Evolutionary conservation across 2,888 invertebrate genomes (phyloP).

Genomic region (Apotomis capreana): DNA sequence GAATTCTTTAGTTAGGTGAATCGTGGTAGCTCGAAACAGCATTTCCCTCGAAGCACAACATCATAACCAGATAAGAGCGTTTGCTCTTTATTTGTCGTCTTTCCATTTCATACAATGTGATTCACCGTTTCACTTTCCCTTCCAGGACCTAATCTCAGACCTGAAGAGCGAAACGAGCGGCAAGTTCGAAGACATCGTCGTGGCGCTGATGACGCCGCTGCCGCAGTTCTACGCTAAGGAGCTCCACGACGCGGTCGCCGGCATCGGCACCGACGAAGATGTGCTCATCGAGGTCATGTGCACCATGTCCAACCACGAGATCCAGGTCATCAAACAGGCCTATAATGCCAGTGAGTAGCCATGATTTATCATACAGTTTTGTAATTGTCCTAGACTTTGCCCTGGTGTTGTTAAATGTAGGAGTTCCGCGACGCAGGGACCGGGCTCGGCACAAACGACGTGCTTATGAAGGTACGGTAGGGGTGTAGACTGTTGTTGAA

Average conservation of each 20-base stretch:
- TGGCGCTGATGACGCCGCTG: conserved; percentile 93
- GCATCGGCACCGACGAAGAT: conserved; percentile 93
- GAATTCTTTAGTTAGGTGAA: no score
- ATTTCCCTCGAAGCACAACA: no score
- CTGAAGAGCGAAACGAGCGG: conserved; percentile 95
- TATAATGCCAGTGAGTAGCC: conserved; percentile 88
- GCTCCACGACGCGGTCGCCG: conserved; percentile 91
- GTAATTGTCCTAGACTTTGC: no score
- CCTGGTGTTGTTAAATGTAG: no score
- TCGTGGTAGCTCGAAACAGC: no score
- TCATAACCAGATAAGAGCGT: no score
- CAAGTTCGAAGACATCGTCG: conserved; percentile 91
- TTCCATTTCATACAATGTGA: no score
- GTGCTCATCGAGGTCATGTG: conserved; percentile 95
- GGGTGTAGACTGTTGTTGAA: no score
- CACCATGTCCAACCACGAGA: conserved; percentile 93
- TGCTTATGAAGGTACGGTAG: no score
- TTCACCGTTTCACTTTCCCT: conserved; percentile 38
- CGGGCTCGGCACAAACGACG: no score
- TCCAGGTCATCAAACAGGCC: conserved; percentile 89
- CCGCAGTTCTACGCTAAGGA: conserved; percentile 93
- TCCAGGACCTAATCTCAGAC: conserved; percentile 89
- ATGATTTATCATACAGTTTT: conserved; percentile 39
- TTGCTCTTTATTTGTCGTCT: no score
- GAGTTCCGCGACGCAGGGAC: no score